A percentile compares a stretch with the other conserved stretches of the same genome.
Evolutionary conservation across 2,113 vertebrate species (phyloP).

Genomic region (Anguilla rostrata): DNA sequence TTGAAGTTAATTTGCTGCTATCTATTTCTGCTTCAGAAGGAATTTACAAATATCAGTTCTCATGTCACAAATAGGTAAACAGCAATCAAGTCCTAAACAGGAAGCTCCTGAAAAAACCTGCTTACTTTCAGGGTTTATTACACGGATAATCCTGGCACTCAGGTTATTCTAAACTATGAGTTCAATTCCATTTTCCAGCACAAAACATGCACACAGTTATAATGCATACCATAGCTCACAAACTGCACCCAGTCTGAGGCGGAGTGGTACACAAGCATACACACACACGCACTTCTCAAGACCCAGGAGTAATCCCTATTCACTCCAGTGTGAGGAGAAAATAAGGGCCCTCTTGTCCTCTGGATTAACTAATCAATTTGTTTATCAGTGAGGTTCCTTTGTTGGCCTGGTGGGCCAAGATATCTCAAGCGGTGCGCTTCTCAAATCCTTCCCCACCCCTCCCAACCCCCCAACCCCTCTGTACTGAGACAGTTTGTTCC

Average conservation of each 20-base stretch:
- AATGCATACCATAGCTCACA: background rate
- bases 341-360: background rate
- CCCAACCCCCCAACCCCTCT: constrained; percentile 41
- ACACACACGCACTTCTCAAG: background rate
- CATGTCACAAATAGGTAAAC: constrained; percentile 4
- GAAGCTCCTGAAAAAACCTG: background rate
- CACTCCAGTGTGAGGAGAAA: constrained; percentile 6
- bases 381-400: constrained; percentile 52
- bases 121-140: background rate
- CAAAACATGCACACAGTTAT: constrained; percentile 4
- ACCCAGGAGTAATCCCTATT: constrained; percentile 17
- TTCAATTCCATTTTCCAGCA: background rate
- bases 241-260: background rate
- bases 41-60: no score
- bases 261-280: background rate
- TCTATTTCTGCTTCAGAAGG: no score
- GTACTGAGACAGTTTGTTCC: constrained; percentile 61
- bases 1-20: no score
- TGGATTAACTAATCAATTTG: constrained; percentile 60
- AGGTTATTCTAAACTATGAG: background rate
- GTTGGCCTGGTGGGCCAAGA: constrained; percentile 48
- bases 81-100: constrained; percentile 2
- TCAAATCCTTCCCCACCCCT: constrained; percentile 52
- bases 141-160: background rate
- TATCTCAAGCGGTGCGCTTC: constrained; percentile 41